These are phyloP conservation scores for Sphaeramia orbicularis DNA, from an alignment of 2,797 vertebrate genomes.

Conservation along the genomic window DNA sequence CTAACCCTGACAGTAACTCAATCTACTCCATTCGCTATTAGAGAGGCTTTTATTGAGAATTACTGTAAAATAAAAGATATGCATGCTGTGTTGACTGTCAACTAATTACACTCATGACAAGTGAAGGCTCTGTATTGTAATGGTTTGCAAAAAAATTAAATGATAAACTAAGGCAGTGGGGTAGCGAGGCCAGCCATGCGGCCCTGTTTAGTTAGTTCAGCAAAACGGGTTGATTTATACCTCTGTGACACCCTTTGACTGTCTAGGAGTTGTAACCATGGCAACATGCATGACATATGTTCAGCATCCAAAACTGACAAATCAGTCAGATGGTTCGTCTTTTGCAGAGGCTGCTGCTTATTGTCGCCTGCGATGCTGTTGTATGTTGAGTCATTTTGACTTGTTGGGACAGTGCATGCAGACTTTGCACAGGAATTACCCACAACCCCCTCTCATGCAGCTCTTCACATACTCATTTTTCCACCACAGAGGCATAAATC, in stretches of 20 bases:
- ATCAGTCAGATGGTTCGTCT: slow-evolving; percentile 19
- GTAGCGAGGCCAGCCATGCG: slow-evolving; percentile 77
- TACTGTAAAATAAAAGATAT: no score
- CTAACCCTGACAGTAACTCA: not conserved
- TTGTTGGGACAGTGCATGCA: slow-evolving; percentile 71
- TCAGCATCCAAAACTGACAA: slow-evolving; percentile 29
- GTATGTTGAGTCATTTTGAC: slow-evolving; percentile 47
- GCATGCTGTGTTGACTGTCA: not conserved
- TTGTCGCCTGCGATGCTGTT: slow-evolving; percentile 7
- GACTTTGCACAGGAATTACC: slow-evolving; percentile 68
- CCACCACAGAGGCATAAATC: slow-evolving; percentile 83
- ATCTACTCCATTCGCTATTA: no score
- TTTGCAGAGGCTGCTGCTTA: slow-evolving; percentile 18
- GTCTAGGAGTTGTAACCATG: slow-evolving; percentile 18
- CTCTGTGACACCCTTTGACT: slow-evolving; percentile 69
- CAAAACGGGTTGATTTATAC: slow-evolving; percentile 74
- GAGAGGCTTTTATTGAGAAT: no score
- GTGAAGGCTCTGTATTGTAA: slow-evolving; percentile 32
- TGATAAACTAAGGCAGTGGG: slow-evolving; percentile 29
- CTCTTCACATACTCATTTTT: slow-evolving; percentile 49
- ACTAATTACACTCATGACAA: not conserved
- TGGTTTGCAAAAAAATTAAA: slow-evolving; percentile 10
- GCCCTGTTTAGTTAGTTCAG: slow-evolving; percentile 77
- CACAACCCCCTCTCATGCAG: slow-evolving; percentile 76
- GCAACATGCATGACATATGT: slow-evolving; percentile 33